These are phyloP conservation scores for Apeira syringaria DNA, from an alignment of 2,888 invertebrate species.

Conservation along the genomic window DNA sequence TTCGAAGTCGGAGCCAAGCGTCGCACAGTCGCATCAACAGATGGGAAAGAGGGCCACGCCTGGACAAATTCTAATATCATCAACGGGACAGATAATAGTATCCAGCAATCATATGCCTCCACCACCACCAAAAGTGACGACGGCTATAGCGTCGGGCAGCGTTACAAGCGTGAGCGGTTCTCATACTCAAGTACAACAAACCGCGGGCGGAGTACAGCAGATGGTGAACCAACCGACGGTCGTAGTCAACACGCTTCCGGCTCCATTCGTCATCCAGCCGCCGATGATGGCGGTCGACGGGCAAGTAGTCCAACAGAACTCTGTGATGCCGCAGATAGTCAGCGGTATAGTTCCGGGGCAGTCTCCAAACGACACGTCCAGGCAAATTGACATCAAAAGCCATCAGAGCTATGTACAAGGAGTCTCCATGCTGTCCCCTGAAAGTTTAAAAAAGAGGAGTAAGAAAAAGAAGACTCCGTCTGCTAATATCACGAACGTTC, in stretches of 20 bases:
- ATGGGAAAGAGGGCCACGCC: constrained; percentile 65
- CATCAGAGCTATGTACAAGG: constrained; percentile 66
- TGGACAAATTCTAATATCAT: constrained; percentile 90
- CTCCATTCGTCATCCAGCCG: constrained; percentile 91
- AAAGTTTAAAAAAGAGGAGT: constrained; percentile 85
- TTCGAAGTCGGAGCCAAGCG: constrained; percentile 60
- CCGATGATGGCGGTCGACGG: constrained; percentile 91
- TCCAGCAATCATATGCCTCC: constrained; percentile 87
- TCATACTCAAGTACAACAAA: constrained; percentile 80
- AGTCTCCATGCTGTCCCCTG: constrained; percentile 86
- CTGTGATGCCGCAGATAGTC: constrained; percentile 88
- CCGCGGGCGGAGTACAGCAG: constrained; percentile 79
- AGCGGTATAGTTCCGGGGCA: constrained; percentile 85
- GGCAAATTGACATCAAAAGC: constrained; percentile 83
- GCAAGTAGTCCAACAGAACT: constrained; percentile 86
- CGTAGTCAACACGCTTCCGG: constrained; percentile 90
- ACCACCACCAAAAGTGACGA: constrained; percentile 83
- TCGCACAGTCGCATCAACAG: constrained; percentile 61
- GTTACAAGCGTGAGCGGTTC: constrained; percentile 86
- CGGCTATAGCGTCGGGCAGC: constrained; percentile 85
- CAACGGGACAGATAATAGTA: constrained; percentile 89
- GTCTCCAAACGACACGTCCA: constrained; percentile 68
- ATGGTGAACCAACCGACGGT: constrained; percentile 90
- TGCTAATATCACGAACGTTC: constrained; percentile 87
- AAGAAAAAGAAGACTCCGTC: constrained; percentile 90